Conservation (phyloP, 2,113 vertebrate genomes). For the Lanius ludovicianus region DNA sequence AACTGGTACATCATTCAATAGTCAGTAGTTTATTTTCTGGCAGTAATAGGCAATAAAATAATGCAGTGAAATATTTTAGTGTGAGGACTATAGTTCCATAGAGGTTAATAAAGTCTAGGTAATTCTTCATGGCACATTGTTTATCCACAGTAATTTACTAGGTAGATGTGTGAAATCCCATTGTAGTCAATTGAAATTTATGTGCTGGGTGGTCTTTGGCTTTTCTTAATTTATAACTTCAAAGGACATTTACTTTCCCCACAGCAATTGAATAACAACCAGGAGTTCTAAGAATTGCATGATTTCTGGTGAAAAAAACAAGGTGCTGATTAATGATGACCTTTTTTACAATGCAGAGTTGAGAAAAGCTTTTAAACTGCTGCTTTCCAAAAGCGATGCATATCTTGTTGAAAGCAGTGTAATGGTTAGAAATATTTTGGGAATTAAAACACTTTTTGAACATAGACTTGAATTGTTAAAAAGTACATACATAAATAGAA, state of each 20-base stretch:
- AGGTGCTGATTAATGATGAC: not conserved
- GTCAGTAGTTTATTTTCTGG: slow-evolving; percentile 63
- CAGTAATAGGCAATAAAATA: slow-evolving; percentile 69
- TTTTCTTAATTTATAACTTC: slow-evolving; percentile 16
- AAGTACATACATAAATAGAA: not conserved
- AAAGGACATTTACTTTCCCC: not conserved
- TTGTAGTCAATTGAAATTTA: slow-evolving; percentile 43
- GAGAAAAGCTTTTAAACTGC: not conserved
- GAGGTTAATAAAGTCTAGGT: slow-evolving; percentile 53
- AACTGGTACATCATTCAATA: slow-evolving; percentile 43
- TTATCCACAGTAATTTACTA: slow-evolving; percentile 25
- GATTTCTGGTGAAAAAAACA: slow-evolving; percentile 19
- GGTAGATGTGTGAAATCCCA: slow-evolving; percentile 21
- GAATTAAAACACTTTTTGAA: not conserved
- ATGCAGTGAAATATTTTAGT: slow-evolving; percentile 56
- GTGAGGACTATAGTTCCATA: slow-evolving; percentile 54
- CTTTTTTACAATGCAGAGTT: not conserved
- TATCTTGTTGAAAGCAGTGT: not conserved
- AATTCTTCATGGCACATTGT: slow-evolving; percentile 52
- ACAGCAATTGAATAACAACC: not conserved
- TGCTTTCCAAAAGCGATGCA: not conserved
- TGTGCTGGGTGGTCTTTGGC: not conserved
- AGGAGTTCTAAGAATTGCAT: not conserved
- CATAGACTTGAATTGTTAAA: not conserved
- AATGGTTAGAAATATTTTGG: not conserved